Base-by-base conservation (phyloP, 2,888 invertebrate species). In the Marronus borbonicus region DNA sequence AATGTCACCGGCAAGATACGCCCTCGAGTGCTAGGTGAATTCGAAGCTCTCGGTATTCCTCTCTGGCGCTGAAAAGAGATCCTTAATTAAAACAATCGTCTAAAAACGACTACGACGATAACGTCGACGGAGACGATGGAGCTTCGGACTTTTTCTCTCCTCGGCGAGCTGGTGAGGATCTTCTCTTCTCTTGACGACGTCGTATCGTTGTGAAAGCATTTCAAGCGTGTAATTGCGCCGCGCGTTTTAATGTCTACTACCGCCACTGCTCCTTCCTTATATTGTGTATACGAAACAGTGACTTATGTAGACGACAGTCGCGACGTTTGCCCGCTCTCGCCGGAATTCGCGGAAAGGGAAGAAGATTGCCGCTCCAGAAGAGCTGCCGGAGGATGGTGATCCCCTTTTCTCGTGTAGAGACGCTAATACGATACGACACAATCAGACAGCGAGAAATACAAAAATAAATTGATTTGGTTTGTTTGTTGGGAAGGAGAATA, bases 21-120 rank as follows among this genome's bases (percentile, higher is more conserved):
- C 79, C 79, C 80, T 81, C 79, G 80, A 78, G 66, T 74, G 62
- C 12, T 14, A 44, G 17, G 65, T 72, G 77, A 81, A 78, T 81
- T 80, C 80, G 80, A 69, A 78, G 44, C 52, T 14, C 44, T 44
- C 66, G 24, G 80, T 77, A 78, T 79, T 79, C 78, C 79, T 79
- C 79, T 78, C 78, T 78, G 78, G 12, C 52, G n/a, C 17, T 52
- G 52, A 52, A 52, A 80, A 80, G 65, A 78, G 78, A 75, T 79
- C 79, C 74, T 80, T 81, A 81, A 81, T 81, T 81, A 80, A 81
- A 81, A 78, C 80, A 80, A 77, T 80, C 81, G 78, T 68, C 74
- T 76, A 77, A 78, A 79, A 74, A 28, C 44, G 66, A 68, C n/a
- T 8, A 24, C 24, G 60, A 28, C 12, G 24, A 60, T 10, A 17